Conservation (phyloP, 2,797 vertebrate genomes). For the Pseudocheirus occidentalis region DNA sequence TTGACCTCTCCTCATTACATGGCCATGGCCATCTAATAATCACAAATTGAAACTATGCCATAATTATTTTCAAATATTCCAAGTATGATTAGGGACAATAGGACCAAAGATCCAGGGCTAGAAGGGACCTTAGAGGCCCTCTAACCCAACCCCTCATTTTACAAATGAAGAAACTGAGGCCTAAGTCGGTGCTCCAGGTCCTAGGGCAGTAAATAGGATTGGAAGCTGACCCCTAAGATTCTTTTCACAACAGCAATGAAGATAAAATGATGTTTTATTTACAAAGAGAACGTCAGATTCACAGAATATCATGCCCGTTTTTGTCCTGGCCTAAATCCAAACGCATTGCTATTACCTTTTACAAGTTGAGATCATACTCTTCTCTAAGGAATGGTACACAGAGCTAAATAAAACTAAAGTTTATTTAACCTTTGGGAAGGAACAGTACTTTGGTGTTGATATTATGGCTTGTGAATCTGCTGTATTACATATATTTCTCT, state of each 20-base stretch:
- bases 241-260: neutral
- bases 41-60: neutral
- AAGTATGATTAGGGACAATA: neutral
- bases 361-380: neutral
- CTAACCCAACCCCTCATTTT: neutral
- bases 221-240: neutral
- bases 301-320: neutral
- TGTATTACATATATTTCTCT: neutral
- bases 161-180: neutral
- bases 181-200: neutral
- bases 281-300: neutral
- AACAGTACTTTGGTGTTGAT: neutral
- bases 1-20: neutral
- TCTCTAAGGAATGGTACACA: neutral
- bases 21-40: neutral
- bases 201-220: neutral
- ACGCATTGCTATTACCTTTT: neutral
- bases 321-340: neutral
- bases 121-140: neutral
- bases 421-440: constrained; percentile 14
- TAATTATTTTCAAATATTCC: neutral
- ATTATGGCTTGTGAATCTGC: neutral
- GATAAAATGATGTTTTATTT: neutral
- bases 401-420: neutral
- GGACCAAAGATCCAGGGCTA: neutral